Evolutionary conservation across 1,140 invertebrate genomes (phyloP).

Genomic region (Maniola jurtina): DNA sequence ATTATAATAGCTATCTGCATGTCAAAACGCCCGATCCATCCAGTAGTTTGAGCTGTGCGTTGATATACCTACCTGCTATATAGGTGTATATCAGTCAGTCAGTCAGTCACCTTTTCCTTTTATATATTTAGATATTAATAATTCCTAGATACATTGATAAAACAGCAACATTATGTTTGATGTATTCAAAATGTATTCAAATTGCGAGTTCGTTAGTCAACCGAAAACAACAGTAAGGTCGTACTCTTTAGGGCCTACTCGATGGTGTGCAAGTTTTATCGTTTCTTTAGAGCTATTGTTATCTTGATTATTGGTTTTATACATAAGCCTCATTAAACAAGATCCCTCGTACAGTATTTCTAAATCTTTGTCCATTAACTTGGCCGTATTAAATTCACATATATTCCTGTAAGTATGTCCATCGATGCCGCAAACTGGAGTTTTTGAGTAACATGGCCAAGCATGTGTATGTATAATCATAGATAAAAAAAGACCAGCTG

Average conservation of each 20-base stretch:
- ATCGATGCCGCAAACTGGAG: slow-evolving; percentile 35
- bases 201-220: neutral
- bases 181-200: too few relatives aligned
- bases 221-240: neutral
- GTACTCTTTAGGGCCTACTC: neutral
- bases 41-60: too few relatives aligned
- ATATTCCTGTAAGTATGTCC: slow-evolving; percentile 32
- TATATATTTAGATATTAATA: too few relatives aligned
- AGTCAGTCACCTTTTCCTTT: too few relatives aligned
- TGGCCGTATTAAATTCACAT: slow-evolving; percentile 30
- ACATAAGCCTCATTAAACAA: slow-evolving; percentile 6
- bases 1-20: too few relatives aligned
- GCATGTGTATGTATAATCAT: neutral
- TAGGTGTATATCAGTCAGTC: too few relatives aligned
- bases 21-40: too few relatives aligned
- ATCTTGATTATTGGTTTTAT: neutral
- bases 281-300: neutral
- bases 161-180: too few relatives aligned
- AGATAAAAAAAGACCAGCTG: neutral
- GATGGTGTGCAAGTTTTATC: neutral
- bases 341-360: slow-evolving; percentile 19
- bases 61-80: too few relatives aligned
- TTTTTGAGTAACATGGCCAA: neutral
- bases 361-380: slow-evolving; percentile 15
- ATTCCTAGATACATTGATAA: too few relatives aligned